Conservation (phyloP, 1,140 invertebrate species). For the Orchestia grillus region DNA sequence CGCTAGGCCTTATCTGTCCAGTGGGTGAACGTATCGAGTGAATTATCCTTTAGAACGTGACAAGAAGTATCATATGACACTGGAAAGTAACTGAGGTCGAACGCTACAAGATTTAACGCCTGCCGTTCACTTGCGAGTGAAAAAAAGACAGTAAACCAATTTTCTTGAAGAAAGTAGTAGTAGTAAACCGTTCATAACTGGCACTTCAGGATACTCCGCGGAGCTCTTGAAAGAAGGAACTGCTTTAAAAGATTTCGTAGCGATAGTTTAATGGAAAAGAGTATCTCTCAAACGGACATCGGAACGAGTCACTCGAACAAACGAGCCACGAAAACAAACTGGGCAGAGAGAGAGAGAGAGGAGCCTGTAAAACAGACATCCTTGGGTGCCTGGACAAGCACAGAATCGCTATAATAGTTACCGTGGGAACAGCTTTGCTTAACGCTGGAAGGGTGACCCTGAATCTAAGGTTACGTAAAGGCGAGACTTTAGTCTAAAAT, state of each 20-base stretch:
- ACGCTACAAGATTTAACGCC: neutral
- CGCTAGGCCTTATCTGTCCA: neutral
- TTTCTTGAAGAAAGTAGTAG: too few relatives aligned
- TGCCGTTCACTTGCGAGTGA: neutral
- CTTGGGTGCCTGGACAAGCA: too few relatives aligned
- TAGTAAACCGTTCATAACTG: too few relatives aligned
- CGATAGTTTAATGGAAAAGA: neutral
- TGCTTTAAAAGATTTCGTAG: neutral
- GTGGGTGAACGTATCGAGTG: neutral
- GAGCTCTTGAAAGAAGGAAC: neutral
- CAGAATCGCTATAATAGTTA: too few relatives aligned
- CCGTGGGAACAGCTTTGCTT: too few relatives aligned
- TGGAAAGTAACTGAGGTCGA: neutral
- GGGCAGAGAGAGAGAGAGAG: too few relatives aligned
- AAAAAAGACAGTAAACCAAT: too few relatives aligned
- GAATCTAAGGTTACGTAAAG: too few relatives aligned
- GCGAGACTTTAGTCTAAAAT: too few relatives aligned
- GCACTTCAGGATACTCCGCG: too few relatives aligned
- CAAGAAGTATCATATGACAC: neutral
- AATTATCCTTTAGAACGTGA: neutral
- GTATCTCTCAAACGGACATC: neutral
- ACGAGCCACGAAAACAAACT: neutral
- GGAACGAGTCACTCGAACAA: neutral
- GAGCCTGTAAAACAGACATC: too few relatives aligned
- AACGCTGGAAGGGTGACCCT: too few relatives aligned